A percentile compares a stretch with the other conserved stretches of the same genome.
Conservation (phyloP, 2,797 vertebrate species). For the Cirrhinus molitorella region DNA sequence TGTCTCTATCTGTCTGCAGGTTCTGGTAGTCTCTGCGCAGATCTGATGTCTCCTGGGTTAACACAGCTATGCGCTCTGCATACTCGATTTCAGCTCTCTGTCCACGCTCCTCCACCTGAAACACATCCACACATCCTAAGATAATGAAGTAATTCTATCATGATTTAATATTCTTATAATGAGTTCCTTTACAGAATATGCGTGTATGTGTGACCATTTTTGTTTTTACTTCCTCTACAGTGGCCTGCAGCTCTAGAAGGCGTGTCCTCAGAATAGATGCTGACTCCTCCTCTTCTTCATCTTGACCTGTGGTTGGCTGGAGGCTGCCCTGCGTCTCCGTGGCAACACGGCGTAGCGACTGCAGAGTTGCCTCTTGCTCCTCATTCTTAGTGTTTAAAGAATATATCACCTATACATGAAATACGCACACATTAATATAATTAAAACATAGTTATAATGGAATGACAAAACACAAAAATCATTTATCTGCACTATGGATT, state of each 20-base stretch:
- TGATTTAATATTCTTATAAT: background rate
- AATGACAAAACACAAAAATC: background rate
- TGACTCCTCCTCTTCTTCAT: conserved; percentile 80
- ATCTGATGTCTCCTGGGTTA: conserved; percentile 72
- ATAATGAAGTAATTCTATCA: background rate
- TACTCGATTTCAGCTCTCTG: conserved; percentile 76
- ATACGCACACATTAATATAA: background rate
- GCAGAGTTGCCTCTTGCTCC: conserved; percentile 87
- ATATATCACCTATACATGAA: conserved; percentile 89
- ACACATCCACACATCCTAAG: conserved; percentile 34
- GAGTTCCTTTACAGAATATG: background rate
- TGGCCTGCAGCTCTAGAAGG: conserved; percentile 86
- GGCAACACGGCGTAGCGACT: conserved; percentile 84
- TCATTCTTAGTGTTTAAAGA: conserved; percentile 93
- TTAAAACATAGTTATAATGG: background rate
- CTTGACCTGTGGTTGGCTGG: conserved; percentile 68
- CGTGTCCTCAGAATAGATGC: conserved; percentile 79
- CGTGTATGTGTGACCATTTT: conserved; percentile 11
- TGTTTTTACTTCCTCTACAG: conserved; percentile 81
- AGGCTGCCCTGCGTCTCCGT: conserved; percentile 81
- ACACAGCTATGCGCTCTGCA: conserved; percentile 60
- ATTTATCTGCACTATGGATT: background rate
- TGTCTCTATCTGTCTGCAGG: conserved; percentile 76
- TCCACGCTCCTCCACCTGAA: conserved; percentile 81
- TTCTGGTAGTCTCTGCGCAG: conserved; percentile 81